Evolutionary conservation across 2,888 invertebrate genomes (phyloP), one percentile per base, ranked within the genome.

Genomic region (Masnerella sp.): DNA sequence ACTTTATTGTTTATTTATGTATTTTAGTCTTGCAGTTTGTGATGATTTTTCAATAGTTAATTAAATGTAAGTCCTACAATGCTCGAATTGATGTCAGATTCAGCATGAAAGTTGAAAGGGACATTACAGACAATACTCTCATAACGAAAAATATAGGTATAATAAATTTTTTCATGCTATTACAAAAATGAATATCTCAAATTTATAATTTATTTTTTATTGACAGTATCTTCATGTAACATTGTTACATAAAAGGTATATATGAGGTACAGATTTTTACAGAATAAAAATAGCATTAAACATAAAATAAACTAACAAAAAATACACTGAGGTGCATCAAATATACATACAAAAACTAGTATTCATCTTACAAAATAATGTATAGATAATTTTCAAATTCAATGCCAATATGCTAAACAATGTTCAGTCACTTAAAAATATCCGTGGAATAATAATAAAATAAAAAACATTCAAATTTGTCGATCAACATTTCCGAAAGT

Each of bases 241-340:
- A 32, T 15, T 32, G 51, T 40, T 62, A 62, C 51, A 62, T 18
- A 42, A 59, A 47, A 28, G 22, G 8, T 62, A 42, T 34, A 62
- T 42, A 62, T 15, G 51, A 51, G 34, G 64, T 64, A 52, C 36
- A 64, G 7, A 43, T n/a, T n/a, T n/a, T n/a, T 62, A 62, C 43
- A 62, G 20, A 42, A 62, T 62, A 30, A 51, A 62, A 43, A 51
- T 30, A 34, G 12, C 8, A 51, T 14, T 36, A 8, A 54, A 52
- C 34, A 36, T 52, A 45, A 43, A 52, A 52, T 54, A 28, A 42
- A 32, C 3, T 54, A 64, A 64, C 34, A 64, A 45, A 52, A 64
- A 17, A 36, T 36, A 45, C 45, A 52, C 52, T n/a, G 3, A 8
- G 11, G 36, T 45, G 25, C 28, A 30, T 22, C 20, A 30, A 59